Conservation (phyloP, 1,140 invertebrate genomes). For the Platyscapa corneri region DNA sequence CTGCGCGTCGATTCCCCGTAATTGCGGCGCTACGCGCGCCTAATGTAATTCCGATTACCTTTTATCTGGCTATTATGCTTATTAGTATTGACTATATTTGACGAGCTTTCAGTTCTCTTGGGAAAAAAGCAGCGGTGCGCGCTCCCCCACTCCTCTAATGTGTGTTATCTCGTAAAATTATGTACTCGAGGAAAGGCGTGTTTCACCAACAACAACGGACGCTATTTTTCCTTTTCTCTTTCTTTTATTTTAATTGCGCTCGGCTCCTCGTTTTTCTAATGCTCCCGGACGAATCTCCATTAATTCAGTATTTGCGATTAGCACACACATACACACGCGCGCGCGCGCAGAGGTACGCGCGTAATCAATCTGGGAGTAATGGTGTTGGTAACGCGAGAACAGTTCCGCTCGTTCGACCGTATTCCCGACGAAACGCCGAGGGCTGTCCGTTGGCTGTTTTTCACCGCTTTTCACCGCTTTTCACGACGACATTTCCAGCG, state of each 20-base stretch:
- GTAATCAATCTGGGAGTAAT: no score
- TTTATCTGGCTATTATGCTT: constrained; percentile 47
- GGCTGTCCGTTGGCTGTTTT: not conserved
- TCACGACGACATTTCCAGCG: no score
- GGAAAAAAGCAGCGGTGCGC: not conserved
- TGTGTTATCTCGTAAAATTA: not conserved
- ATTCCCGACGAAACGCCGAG: not conserved
- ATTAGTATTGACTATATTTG: constrained; percentile 44
- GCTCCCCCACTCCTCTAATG: not conserved
- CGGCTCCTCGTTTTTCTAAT: not conserved
- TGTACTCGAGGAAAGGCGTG: constrained; percentile 1
- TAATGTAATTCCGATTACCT: constrained; percentile 49
- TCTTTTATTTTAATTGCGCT: not conserved
- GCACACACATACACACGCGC: no score
- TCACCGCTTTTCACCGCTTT: no score
- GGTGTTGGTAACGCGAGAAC: no score
- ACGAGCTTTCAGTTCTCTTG: constrained; percentile 33
- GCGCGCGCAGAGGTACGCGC: no score
- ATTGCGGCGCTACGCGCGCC: not conserved
- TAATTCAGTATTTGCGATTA: not conserved
- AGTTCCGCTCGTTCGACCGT: no score
- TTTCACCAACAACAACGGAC: constrained; percentile 13
- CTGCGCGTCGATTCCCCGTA: not conserved
- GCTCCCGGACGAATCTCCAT: not conserved
- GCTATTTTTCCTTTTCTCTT: not conserved